A percentile compares a stretch with the other conserved stretches of the same genome.
Evolutionary conservation across 1,140 invertebrate species (phyloP).

Genomic region (Oncopodura yosiiana): DNA sequence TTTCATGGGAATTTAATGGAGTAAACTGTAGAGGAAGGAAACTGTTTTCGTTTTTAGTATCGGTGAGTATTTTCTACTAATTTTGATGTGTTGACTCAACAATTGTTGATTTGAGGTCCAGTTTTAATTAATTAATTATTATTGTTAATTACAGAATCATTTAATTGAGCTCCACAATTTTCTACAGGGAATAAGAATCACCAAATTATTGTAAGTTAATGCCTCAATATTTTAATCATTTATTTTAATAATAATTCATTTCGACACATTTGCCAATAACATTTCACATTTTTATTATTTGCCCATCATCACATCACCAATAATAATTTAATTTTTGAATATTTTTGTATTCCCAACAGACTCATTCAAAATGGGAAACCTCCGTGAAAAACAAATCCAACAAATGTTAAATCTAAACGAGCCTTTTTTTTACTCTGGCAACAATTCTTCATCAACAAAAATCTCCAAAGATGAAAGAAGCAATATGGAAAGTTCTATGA

Average conservation of each 20-base stretch:
- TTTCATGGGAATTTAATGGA: too few species aligned
- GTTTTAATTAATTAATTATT: too few species aligned
- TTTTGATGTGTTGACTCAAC: too few species aligned
- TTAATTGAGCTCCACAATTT: neutral
- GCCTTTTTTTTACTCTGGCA: too few species aligned
- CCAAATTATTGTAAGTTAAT: neutral
- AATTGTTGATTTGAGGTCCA: too few species aligned
- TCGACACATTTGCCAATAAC: too few species aligned
- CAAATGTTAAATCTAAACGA: slow-evolving; percentile 91
- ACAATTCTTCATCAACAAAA: slow-evolving; percentile 55
- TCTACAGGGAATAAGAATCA: neutral
- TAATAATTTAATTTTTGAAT: too few species aligned
- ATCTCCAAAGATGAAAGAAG: slow-evolving; percentile 65
- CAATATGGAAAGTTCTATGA: slow-evolving; percentile 90
- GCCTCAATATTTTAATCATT: neutral
- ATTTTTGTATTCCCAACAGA: neutral
- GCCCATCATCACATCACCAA: too few species aligned
- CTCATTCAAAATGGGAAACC: slow-evolving; percentile 19
- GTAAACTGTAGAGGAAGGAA: too few species aligned
- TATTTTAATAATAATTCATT: neutral
- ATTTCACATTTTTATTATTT: too few species aligned
- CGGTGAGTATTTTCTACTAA: too few species aligned
- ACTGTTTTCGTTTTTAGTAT: too few species aligned
- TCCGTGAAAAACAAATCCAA: slow-evolving; percentile 69
- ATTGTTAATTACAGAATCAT: neutral